Percentiles rank a stretch among this genome's conserved stretches.
phyloP scores from a whole-genome alignment of 2,888 invertebrate species.

The Lepidocyrtoides sp. region DNA sequence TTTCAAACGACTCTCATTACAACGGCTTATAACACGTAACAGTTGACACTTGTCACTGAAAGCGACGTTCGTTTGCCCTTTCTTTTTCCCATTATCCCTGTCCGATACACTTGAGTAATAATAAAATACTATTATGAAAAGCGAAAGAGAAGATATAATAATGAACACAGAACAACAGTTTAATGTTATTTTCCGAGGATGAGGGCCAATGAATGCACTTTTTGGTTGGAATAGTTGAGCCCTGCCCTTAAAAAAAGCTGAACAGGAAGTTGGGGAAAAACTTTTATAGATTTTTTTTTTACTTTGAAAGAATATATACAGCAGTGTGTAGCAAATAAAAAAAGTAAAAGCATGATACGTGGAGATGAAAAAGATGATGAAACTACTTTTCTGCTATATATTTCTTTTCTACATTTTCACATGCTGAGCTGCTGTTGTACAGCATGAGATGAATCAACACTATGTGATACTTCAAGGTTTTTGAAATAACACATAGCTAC shows the following conservation, averaged over 20 bases:
- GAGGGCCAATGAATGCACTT: slow-evolving; percentile 42
- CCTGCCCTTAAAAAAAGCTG: slow-evolving; percentile 62
- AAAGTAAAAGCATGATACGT: slow-evolving; percentile 46
- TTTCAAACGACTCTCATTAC: slow-evolving; percentile 59
- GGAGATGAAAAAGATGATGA: slow-evolving; percentile 19
- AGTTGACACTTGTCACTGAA: slow-evolving; percentile 73
- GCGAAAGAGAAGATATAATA: background rate
- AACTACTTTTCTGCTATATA: too few species aligned
- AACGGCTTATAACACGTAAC: slow-evolving; percentile 41
- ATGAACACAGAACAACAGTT: background rate
- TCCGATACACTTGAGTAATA: slow-evolving; percentile 49
- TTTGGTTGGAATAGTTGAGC: slow-evolving; percentile 21
- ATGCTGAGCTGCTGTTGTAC: too few species aligned
- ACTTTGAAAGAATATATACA: background rate
- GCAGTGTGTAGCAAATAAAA: background rate
- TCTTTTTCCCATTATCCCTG: background rate
- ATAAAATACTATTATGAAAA: background rate
- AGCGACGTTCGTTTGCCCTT: slow-evolving; percentile 36
- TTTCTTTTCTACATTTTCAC: too few species aligned
- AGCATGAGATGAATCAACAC: background rate
- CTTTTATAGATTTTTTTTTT: slow-evolving; percentile 31
- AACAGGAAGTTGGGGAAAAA: slow-evolving; percentile 66
- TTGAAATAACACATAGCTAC: too few species aligned
- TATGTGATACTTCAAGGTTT: too few species aligned
- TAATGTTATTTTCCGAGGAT: background rate